Evolutionary conservation across 2,113 vertebrate genomes (phyloP).

Genomic region (Syrmaticus mikado): DNA sequence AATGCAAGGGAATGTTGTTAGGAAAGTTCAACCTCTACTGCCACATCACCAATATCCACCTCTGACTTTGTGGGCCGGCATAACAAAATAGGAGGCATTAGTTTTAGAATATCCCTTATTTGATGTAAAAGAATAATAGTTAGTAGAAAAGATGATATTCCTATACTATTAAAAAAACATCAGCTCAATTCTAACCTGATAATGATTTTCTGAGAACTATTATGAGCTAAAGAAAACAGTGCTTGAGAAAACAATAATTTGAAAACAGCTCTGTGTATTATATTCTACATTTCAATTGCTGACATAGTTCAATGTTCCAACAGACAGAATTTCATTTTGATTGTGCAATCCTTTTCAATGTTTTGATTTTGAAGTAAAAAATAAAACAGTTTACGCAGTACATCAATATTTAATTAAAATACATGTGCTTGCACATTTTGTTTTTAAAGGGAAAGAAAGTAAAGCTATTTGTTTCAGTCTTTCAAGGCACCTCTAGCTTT

Average conservation of each 20-base stretch:
- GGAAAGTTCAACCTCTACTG: background rate
- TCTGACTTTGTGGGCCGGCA: background rate
- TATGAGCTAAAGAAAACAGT: background rate
- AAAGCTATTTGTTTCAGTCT: background rate
- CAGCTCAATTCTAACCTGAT: background rate
- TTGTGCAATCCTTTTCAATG: background rate
- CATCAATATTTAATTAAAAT: constrained; percentile 9
- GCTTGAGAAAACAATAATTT: background rate
- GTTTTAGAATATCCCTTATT: background rate
- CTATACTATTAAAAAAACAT: background rate
- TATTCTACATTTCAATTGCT: background rate
- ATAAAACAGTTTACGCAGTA: background rate
- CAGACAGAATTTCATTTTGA: background rate
- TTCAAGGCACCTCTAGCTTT: background rate
- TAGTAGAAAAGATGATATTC: background rate
- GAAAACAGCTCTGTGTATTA: background rate
- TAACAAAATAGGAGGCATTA: background rate
- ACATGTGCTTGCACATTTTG: background rate
- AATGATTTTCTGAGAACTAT: background rate
- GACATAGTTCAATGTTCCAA: background rate
- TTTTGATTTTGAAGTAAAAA: background rate
- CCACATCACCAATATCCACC: background rate
- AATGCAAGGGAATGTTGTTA: background rate
- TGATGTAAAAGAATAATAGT: background rate
- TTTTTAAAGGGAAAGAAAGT: background rate